A percentile compares a stretch with the other conserved stretches of the same genome.
Conservation (phyloP, 1,140 invertebrate species). For the Pissodes strobi region DNA sequence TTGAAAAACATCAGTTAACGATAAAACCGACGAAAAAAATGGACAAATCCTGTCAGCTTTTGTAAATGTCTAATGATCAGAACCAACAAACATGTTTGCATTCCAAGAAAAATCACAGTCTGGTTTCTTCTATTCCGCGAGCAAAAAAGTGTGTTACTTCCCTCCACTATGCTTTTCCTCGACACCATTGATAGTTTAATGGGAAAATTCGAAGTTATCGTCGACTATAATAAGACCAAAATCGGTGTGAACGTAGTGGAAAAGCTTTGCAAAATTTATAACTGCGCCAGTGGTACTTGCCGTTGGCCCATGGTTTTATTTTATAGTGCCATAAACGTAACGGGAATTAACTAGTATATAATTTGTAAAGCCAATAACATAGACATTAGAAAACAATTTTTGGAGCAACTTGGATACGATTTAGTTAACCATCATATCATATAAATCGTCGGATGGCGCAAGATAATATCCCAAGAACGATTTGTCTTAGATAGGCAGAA, state of each 20-base stretch:
- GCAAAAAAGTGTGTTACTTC: conserved; percentile 17
- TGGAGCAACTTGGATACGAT: neutral
- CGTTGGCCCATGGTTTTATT: conserved; percentile 32
- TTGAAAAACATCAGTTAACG: too few species aligned
- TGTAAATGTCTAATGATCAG: too few species aligned
- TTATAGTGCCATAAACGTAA: conserved; percentile 28
- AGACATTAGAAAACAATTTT: neutral
- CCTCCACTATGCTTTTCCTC: conserved; percentile 28
- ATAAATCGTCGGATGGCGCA: too few species aligned
- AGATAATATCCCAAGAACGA: too few species aligned
- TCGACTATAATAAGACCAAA: conserved; percentile 34
- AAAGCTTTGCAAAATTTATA: conserved; percentile 19
- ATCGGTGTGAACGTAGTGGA: conserved; percentile 30
- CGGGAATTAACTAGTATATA: conserved; percentile 17
- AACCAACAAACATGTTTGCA: too few species aligned
- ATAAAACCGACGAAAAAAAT: too few species aligned
- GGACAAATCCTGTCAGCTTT: too few species aligned
- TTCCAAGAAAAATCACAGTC: too few species aligned
- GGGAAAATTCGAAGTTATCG: conserved; percentile 26
- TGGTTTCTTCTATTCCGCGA: too few species aligned
- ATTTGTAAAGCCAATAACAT: conserved; percentile 8
- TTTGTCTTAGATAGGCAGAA: too few species aligned
- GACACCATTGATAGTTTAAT: conserved; percentile 14
- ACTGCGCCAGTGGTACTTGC: conserved; percentile 12
- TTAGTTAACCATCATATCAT: conserved; percentile 4